Evolutionary conservation across 2,888 invertebrate species (phyloP).

Genomic region (Drosophila aldrichi): DNA sequence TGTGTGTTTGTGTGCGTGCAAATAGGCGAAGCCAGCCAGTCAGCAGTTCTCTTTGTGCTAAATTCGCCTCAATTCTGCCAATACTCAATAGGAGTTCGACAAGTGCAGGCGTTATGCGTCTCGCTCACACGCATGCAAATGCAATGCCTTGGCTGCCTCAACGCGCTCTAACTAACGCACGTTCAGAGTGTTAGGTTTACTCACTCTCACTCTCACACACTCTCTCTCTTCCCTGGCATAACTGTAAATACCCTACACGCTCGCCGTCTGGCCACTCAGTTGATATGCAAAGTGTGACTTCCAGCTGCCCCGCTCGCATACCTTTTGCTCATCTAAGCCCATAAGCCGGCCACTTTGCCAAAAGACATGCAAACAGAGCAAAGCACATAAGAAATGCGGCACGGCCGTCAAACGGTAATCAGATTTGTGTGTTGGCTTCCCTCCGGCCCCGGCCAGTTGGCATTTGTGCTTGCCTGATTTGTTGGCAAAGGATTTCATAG

Average conservation of each 20-base stretch:
- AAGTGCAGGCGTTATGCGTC: constrained; percentile 1
- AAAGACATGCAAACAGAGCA: constrained; percentile 4
- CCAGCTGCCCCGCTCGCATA: not conserved
- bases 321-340: constrained; percentile 36
- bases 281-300: not conserved
- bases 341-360: constrained; percentile 62
- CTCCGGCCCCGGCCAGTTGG: constrained; percentile 16
- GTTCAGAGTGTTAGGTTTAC: too few species aligned
- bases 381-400: constrained; percentile 29
- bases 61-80: not conserved
- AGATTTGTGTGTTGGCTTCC: constrained; percentile 56
- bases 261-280: not conserved
- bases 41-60: not conserved
- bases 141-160: not conserved
- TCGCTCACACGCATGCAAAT: not conserved
- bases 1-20: not conserved
- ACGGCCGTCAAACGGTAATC: constrained; percentile 64
- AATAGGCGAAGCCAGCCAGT: not conserved
- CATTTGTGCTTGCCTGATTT: constrained; percentile 64
- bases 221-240: not conserved
- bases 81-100: constrained; percentile 5
- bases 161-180: too few species aligned
- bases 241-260: constrained; percentile 5
- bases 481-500: constrained; percentile 54
- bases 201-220: too few species aligned